phyloP scores from a whole-genome alignment of 2,888 invertebrate species.

The Cheilosia grossa region DNA sequence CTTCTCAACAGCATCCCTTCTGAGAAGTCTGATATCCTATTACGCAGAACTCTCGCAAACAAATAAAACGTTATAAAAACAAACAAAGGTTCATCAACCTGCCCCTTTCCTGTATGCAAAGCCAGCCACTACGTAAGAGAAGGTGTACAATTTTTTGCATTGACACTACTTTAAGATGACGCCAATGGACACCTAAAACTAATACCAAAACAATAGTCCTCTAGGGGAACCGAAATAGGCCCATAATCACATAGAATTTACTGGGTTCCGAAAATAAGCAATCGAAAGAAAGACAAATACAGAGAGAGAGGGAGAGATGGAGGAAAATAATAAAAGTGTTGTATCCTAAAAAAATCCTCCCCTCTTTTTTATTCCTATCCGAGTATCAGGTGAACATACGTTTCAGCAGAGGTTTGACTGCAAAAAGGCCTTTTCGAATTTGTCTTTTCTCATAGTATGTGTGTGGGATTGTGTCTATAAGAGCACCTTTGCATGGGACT shows the following conservation, averaged over 20 bases:
- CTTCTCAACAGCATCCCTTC: not conserved
- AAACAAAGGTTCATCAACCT: conserved; percentile 1
- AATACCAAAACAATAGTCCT: not conserved
- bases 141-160: not conserved
- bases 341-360: conserved; percentile 68
- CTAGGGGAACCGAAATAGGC: not conserved
- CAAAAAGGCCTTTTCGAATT: conserved; percentile 38
- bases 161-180: no score
- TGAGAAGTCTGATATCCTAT: conserved; percentile 29
- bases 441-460: conserved; percentile 5
- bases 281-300: not conserved
- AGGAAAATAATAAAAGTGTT: conserved; percentile 29
- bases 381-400: conserved; percentile 68
- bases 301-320: conserved; percentile 12
- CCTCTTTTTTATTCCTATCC: conserved; percentile 70
- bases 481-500: conserved; percentile 29
- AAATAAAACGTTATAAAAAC: conserved; percentile 37
- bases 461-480: not conserved
- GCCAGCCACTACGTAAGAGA: not conserved
- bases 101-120: not conserved
- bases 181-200: not conserved
- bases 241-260: conserved; percentile 1
- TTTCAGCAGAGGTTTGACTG: conserved; percentile 29
- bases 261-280: not conserved
- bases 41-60: conserved; percentile 47